phyloP scores from a whole-genome alignment of 2,113 vertebrate species.

The Megaceryle maxima region DNA sequence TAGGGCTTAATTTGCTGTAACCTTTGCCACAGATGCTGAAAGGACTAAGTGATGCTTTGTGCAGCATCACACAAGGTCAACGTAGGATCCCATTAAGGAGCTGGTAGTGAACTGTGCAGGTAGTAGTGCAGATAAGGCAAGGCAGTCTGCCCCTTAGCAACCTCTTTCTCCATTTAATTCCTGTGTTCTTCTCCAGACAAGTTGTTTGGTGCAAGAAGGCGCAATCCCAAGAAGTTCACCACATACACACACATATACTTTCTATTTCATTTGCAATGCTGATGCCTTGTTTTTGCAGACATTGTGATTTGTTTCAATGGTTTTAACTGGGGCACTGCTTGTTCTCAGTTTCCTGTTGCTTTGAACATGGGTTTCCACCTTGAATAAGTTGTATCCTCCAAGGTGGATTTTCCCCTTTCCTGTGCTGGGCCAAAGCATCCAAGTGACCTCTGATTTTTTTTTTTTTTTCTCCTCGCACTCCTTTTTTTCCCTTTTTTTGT shows the following conservation, averaged over 20 bases:
- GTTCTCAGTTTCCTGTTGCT: constrained; percentile 28
- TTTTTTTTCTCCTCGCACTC: not conserved
- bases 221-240: not conserved
- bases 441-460: constrained; percentile 65
- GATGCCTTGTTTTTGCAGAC: not conserved
- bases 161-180: not conserved
- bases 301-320: not conserved
- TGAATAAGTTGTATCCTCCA: constrained; percentile 43
- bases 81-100: not conserved
- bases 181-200: not conserved
- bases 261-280: not conserved
- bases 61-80: not conserved
- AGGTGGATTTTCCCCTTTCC: constrained; percentile 73
- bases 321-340: not conserved
- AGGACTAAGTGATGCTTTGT: not conserved
- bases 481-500: not conserved
- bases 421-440: constrained; percentile 68
- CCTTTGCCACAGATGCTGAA: not conserved
- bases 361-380: constrained; percentile 38
- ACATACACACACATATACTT: not conserved
- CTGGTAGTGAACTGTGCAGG: not conserved
- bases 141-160: not conserved
- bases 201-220: not conserved
- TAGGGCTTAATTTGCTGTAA: not conserved
- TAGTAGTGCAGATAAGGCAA: not conserved